phyloP scores from a whole-genome alignment of 2,888 invertebrate species.

The Hemistola chrysoprasaria region DNA sequence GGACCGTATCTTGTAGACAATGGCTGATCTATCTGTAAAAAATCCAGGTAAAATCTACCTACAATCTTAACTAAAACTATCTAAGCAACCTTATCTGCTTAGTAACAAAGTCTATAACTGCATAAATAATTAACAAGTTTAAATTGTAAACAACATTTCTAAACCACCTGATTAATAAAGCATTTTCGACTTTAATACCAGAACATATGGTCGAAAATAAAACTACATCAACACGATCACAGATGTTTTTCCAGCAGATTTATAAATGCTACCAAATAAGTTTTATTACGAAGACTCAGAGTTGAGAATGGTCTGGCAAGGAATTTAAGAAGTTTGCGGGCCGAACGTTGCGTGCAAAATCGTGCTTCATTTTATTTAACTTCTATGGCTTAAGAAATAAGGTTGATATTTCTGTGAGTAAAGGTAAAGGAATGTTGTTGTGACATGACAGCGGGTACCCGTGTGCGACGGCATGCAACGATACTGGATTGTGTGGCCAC shows the following conservation, averaged over 20 bases:
- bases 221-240: slow-evolving; percentile 18
- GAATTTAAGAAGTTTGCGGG: slow-evolving; percentile 19
- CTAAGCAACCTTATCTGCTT: slow-evolving; percentile 6
- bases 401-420: slow-evolving; percentile 23
- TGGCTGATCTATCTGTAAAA: slow-evolving; percentile 46
- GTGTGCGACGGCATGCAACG: slow-evolving; percentile 75
- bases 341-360: slow-evolving; percentile 23
- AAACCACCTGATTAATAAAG: slow-evolving; percentile 20
- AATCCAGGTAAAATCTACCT: slow-evolving; percentile 46
- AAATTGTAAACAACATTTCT: slow-evolving; percentile 15
- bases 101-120: slow-evolving; percentile 12
- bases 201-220: slow-evolving; percentile 13
- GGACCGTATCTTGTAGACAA: slow-evolving; percentile 47
- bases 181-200: slow-evolving; percentile 16
- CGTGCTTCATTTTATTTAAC: slow-evolving; percentile 11
- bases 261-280: slow-evolving; percentile 4
- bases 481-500: slow-evolving; percentile 46
- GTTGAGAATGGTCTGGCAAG: slow-evolving; percentile 15
- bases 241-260: slow-evolving; percentile 26
- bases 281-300: slow-evolving; percentile 12
- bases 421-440: slow-evolving; percentile 25
- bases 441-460: slow-evolving; percentile 62
- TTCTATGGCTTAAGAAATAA: slow-evolving; percentile 1
- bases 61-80: slow-evolving; percentile 15
- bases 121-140: background rate